Percentiles rank a stretch among this genome's conserved stretches.
phyloP scores from a whole-genome alignment of 2,888 invertebrate species.

The Trachelus troglodyta region DNA sequence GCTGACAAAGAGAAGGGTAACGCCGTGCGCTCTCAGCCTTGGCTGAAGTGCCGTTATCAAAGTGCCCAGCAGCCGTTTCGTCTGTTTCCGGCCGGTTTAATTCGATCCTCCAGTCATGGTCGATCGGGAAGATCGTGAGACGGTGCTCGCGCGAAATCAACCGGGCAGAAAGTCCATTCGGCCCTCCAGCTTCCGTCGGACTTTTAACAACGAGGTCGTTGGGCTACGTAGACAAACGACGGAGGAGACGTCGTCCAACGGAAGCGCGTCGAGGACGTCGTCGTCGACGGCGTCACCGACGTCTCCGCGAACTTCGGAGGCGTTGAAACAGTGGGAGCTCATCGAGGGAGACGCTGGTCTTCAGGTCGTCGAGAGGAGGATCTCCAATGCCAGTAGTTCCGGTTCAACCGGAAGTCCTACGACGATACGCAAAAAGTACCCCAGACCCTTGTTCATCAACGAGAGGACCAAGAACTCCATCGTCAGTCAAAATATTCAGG shows the following conservation, averaged over 20 bases:
- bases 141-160: slow-evolving; percentile 42
- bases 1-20: not conserved
- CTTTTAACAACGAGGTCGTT: slow-evolving; percentile 53
- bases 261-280: slow-evolving; percentile 26
- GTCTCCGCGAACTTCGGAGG: slow-evolving; percentile 36
- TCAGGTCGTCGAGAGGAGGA: slow-evolving; percentile 64
- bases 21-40: not conserved
- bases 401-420: not conserved
- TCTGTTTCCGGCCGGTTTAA: not conserved
- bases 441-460: slow-evolving; percentile 9
- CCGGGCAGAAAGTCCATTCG: slow-evolving; percentile 36
- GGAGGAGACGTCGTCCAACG: slow-evolving; percentile 39
- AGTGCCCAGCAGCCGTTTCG: not conserved
- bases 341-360: slow-evolving; percentile 60
- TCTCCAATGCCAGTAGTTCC: slow-evolving; percentile 34
- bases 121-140: slow-evolving; percentile 36
- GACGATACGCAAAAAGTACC: not conserved
- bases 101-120: slow-evolving; percentile 26
- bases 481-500: slow-evolving; percentile 18
- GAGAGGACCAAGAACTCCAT: slow-evolving; percentile 24
- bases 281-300: slow-evolving; percentile 22
- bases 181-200: slow-evolving; percentile 30
- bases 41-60: not conserved
- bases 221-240: slow-evolving; percentile 68
- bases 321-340: slow-evolving; percentile 56